phyloP scores from a whole-genome alignment of 2,797 vertebrate species.

The Scomberomorus guttatus region DNA sequence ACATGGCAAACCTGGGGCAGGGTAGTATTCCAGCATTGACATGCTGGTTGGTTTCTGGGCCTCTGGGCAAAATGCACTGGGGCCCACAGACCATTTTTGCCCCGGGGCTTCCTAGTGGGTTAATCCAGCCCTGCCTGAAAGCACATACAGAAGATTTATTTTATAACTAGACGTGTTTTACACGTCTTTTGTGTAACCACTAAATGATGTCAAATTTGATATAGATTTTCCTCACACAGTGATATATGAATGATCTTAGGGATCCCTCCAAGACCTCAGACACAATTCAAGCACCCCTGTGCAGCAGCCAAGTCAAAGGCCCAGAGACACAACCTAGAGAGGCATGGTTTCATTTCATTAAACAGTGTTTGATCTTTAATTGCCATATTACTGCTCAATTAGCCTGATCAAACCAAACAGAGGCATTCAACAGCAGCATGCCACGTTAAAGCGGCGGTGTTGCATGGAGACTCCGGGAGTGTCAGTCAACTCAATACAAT shows the following conservation, averaged over 20 bases:
- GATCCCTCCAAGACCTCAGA: not conserved
- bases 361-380: conserved; percentile 73
- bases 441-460: conserved; percentile 36
- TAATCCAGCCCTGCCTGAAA: not conserved
- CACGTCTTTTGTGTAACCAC: not conserved
- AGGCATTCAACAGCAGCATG: conserved; percentile 32
- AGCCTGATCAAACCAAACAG: conserved; percentile 61
- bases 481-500: conserved; percentile 58
- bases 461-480: conserved; percentile 21
- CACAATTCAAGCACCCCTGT: not conserved
- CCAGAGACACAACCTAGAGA: conserved; percentile 18
- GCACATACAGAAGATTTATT: not conserved
- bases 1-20: not conserved
- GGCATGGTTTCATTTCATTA: conserved; percentile 62
- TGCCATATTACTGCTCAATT: conserved; percentile 64
- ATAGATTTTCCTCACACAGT: not conserved
- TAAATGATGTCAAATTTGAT: not conserved
- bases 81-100: not conserved
- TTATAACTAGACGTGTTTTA: not conserved
- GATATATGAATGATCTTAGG: not conserved
- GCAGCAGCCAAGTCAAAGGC: conserved; percentile 34
- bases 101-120: not conserved
- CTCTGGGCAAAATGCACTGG: not conserved
- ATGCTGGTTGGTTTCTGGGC: not conserved
- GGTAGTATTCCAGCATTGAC: too few relatives aligned